These are phyloP conservation scores for Propsilocerus akamusi DNA, from an alignment of 1,140 invertebrate genomes.

Conservation along the genomic window DNA sequence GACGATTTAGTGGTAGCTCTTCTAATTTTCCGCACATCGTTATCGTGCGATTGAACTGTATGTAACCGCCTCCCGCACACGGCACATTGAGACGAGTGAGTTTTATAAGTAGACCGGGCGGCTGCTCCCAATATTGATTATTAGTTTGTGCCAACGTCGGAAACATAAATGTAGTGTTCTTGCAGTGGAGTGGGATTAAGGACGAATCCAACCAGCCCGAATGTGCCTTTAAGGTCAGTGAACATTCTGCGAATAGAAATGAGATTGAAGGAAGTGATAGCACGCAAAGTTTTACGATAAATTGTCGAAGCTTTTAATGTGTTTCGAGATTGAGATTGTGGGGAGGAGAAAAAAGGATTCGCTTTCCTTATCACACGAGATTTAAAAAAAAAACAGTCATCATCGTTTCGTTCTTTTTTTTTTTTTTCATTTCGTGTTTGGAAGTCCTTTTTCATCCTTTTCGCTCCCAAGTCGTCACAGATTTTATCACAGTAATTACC, in stretches of 20 bases:
- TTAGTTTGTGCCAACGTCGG: slow-evolving; percentile 13
- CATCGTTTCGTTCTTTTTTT: too few species aligned
- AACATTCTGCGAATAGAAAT: slow-evolving; percentile 19
- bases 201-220: slow-evolving; percentile 15
- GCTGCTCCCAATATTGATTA: slow-evolving; percentile 14
- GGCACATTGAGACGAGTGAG: slow-evolving; percentile 40
- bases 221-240: slow-evolving; percentile 16
- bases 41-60: slow-evolving; percentile 25
- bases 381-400: too few species aligned
- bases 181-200: slow-evolving; percentile 14
- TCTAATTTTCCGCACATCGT: slow-evolving; percentile 40
- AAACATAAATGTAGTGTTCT: slow-evolving; percentile 24
- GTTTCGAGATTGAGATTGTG: too few species aligned
- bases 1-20: slow-evolving; percentile 31
- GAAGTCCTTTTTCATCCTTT: too few species aligned
- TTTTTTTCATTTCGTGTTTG: too few species aligned
- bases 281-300: background rate
- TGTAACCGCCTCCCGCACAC: slow-evolving; percentile 30
- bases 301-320: too few species aligned
- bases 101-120: slow-evolving; percentile 33
- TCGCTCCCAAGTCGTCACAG: too few species aligned
- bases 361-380: too few species aligned
- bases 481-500: too few species aligned
- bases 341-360: too few species aligned
- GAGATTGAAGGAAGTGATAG: background rate